Evolutionary conservation across 2,113 vertebrate species (phyloP).

Genomic region (Antechinus stuartii): DNA sequence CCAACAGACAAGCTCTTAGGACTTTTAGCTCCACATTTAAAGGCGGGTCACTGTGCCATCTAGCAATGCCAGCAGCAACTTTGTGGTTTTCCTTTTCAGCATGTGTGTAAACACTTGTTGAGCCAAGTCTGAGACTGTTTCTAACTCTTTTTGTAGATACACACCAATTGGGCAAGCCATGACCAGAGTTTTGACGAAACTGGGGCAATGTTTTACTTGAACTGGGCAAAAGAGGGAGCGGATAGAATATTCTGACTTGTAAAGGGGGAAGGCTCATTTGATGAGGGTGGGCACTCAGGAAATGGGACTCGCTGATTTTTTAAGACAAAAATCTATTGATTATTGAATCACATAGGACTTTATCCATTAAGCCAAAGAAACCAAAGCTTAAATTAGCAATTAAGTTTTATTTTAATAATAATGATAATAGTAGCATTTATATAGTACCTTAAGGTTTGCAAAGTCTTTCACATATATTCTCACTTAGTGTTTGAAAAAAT

Average conservation of each 20-base stretch:
- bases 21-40: not conserved
- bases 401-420: not conserved
- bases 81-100: not conserved
- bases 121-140: not conserved
- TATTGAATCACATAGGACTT: not conserved
- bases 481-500: not conserved
- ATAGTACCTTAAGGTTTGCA: not conserved
- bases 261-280: not conserved
- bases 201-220: conserved; percentile 3
- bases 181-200: not conserved
- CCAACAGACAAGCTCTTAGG: not conserved
- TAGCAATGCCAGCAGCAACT: no score
- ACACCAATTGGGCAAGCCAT: not conserved
- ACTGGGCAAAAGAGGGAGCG: not conserved
- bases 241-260: not conserved
- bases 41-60: not conserved
- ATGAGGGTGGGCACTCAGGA: not conserved
- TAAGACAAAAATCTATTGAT: not conserved
- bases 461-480: not conserved
- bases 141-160: not conserved
- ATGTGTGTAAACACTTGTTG: not conserved
- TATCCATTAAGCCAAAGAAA: not conserved
- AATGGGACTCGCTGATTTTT: not conserved
- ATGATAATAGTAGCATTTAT: not conserved
- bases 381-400: not conserved